phyloP scores from a whole-genome alignment of 2,797 vertebrate genomes.

The Cuniculus paca region DNA sequence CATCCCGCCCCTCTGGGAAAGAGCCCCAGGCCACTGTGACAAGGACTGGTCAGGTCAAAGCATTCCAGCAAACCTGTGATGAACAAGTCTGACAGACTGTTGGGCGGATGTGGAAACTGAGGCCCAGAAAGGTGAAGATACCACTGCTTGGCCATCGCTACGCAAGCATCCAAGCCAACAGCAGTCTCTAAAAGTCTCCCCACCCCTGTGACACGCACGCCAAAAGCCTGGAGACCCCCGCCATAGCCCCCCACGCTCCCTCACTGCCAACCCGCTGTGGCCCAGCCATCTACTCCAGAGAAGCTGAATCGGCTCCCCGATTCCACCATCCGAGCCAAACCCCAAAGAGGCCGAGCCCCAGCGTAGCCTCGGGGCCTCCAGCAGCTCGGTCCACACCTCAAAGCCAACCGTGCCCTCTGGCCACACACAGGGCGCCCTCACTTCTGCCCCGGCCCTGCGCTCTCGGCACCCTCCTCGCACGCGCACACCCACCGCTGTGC shows the following conservation, averaged over 20 bases:
- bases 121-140: neutral
- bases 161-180: neutral
- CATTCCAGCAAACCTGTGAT: too few species aligned
- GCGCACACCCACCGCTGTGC: neutral
- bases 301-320: too few species aligned
- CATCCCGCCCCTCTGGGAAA: neutral
- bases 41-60: neutral
- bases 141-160: accelerated
- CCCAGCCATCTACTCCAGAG: too few species aligned
- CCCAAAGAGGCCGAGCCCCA: neutral
- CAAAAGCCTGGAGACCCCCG: neutral
- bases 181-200: too few species aligned
- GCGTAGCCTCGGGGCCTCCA: accelerated
- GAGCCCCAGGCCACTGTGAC: neutral
- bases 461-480: neutral
- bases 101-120: neutral
- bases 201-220: neutral
- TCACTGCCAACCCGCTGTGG: neutral
- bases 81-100: neutral
- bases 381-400: neutral
- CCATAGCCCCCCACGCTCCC: accelerated
- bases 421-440: neutral
- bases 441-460: neutral
- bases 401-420: neutral
- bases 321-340: accelerated